Evolutionary conservation across 2,113 vertebrate genomes (phyloP).

Genomic region (Australoheros scitulus): DNA sequence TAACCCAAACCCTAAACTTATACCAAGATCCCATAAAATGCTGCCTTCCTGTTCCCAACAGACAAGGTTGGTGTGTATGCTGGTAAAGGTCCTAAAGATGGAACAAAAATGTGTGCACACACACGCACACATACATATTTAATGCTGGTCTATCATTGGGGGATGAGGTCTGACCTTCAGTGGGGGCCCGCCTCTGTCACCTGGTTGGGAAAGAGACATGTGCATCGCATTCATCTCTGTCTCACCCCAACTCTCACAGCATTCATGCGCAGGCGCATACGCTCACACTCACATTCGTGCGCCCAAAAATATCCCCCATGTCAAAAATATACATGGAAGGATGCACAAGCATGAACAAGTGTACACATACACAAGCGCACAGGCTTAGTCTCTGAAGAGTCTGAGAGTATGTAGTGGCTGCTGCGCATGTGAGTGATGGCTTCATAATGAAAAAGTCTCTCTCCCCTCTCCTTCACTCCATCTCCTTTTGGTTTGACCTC

Average conservation of each 20-base stretch:
- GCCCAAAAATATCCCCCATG: slow-evolving; percentile 26
- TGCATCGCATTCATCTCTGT: slow-evolving; percentile 82
- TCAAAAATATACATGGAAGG: slow-evolving; percentile 30
- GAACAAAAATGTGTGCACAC: neutral
- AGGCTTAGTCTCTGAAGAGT: slow-evolving; percentile 55
- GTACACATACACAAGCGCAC: slow-evolving; percentile 20
- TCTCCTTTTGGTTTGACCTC: slow-evolving; percentile 61
- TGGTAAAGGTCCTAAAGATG: neutral
- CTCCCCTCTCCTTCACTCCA: slow-evolving; percentile 42
- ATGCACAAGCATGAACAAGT: slow-evolving; percentile 24
- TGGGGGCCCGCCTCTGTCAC: slow-evolving; percentile 65
- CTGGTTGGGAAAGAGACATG: slow-evolving; percentile 63
- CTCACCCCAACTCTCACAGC: slow-evolving; percentile 34
- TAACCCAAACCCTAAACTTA: neutral
- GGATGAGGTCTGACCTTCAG: slow-evolving; percentile 74
- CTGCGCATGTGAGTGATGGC: slow-evolving; percentile 62
- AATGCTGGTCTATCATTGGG: slow-evolving; percentile 49
- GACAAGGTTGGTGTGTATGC: neutral
- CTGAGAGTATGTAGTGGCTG: slow-evolving; percentile 47
- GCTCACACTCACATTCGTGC: neutral
- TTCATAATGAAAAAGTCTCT: slow-evolving; percentile 73
- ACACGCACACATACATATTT: slow-evolving; percentile 16
- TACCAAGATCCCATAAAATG: neutral
- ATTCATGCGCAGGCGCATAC: slow-evolving; percentile 8
- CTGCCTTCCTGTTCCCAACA: neutral